Evolutionary conservation across 2,113 vertebrate species (phyloP), one percentile per base, ranked within the genome.

Genomic region (Benitochromis conjunctus): DNA sequence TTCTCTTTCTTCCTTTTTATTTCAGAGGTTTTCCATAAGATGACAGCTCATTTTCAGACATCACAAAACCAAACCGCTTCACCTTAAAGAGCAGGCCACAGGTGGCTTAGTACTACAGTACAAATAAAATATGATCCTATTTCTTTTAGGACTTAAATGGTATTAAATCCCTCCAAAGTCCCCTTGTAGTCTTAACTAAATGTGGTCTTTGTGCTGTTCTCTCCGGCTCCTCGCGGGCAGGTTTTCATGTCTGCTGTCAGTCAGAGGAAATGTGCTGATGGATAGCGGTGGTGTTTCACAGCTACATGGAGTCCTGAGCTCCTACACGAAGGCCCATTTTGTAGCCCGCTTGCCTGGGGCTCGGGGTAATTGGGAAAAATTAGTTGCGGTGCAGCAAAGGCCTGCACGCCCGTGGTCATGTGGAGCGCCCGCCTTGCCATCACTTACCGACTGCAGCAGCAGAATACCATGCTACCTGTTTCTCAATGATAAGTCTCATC

Each of bases 321-420:
- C 57, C 83, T 66, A 26, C 21, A 53, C 0, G 38, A 85, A 83
- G 82, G 84, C 51, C 48, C 77, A 13, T 82, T 92, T 81, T 85
- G 86, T 84, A 79, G 58, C 54, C 1, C 55, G 84, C 85, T 18
- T 12, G 82, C 88, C 82, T 80, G 90, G 60, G 88, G 89, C 82
- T 87, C 24, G 3, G 78, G 87, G 77, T 93, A 92, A 95, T 91
- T 88, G 89, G 77, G 62, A 90, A 79, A 86, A 87, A 91, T 94
- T 90, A 90, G 89, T 89, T 56, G 78, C 79, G 84, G 85, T 41
- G 81, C 41, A 69, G 80, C 82, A 71, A 88, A 86, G 81, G 81
- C 83, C 58, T 24, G 54, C 82, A 55, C 69, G 74, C 80, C 86
- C 3, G 36, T 34, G 82, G 93, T 80, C 85, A 86, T 76, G 74